Percentiles rank a stretch among this genome's conserved stretches.
Conservation (phyloP, 2,888 invertebrate species). For the Pimpla rufipes region DNA sequence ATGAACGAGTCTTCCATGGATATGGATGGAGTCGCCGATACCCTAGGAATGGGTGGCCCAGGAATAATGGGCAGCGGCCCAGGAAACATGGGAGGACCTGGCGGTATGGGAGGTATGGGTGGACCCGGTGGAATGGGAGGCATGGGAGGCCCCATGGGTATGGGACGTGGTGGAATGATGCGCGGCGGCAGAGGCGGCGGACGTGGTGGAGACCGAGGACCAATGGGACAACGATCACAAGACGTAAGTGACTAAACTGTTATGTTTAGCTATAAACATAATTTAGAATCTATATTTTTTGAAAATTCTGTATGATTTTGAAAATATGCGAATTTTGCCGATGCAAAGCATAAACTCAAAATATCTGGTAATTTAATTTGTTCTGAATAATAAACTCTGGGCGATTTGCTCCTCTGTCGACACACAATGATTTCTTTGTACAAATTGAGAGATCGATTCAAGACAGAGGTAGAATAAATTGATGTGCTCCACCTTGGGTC, state of each 20-base stretch:
- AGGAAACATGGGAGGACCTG: conserved; percentile 69
- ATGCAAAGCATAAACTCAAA: background rate
- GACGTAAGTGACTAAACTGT: conserved; percentile 77
- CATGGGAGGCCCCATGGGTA: conserved; percentile 60
- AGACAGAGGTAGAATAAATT: conserved; percentile 67
- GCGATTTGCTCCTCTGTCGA: conserved; percentile 33
- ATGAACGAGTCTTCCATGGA: conserved; percentile 82
- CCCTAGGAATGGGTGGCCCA: conserved; percentile 43
- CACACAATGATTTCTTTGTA: conserved; percentile 61
- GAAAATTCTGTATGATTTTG: background rate
- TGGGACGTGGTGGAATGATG: conserved; percentile 72
- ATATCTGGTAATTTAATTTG: background rate
- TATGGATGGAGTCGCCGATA: conserved; percentile 52
- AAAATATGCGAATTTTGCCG: background rate
- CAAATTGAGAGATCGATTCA: conserved; percentile 50
- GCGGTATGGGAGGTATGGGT: conserved; percentile 65
- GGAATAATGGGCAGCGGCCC: conserved; percentile 60
- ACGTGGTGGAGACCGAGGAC: conserved; percentile 78
- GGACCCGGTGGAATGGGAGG: conserved; percentile 52
- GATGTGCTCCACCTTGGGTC: conserved; percentile 69
- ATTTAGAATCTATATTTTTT: background rate
- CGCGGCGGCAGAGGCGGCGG: conserved; percentile 76
- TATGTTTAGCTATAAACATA: background rate
- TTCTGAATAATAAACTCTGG: background rate
- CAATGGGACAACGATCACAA: conserved; percentile 80